Percentiles rank a stretch among this genome's conserved stretches.
These are phyloP conservation scores for Sinocyclocheilus rhinocerous DNA, from an alignment of 2,113 vertebrate species.

Conservation along the genomic window DNA sequence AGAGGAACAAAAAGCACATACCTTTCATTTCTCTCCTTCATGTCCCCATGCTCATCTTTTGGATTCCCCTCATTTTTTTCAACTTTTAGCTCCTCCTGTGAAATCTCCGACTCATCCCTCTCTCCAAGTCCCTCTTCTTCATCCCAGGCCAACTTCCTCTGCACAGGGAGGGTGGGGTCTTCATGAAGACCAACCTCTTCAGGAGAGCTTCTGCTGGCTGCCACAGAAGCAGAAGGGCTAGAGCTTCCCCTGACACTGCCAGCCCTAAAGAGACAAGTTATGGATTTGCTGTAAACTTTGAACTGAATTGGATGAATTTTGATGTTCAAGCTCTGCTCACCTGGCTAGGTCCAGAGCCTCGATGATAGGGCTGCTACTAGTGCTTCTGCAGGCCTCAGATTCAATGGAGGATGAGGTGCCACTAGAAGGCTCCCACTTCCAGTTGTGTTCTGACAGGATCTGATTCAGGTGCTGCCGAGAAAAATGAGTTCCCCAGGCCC, in stretches of 20 bases:
- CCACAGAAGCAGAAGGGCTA: slow-evolving; percentile 52
- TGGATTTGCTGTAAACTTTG: not conserved
- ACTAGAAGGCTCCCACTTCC: slow-evolving; percentile 83
- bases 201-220: slow-evolving; percentile 36
- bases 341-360: slow-evolving; percentile 82
- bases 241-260: slow-evolving; percentile 53
- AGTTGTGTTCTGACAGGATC: slow-evolving; percentile 83
- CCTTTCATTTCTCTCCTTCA: slow-evolving; percentile 41
- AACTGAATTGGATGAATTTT: not conserved
- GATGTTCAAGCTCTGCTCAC: slow-evolving; percentile 63
- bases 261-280: slow-evolving; percentile 32
- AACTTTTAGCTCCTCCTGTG: slow-evolving; percentile 5
- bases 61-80: slow-evolving; percentile 53
- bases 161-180: slow-evolving; percentile 67
- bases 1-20: slow-evolving; percentile 21
- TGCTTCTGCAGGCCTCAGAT: slow-evolving; percentile 70
- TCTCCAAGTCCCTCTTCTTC: slow-evolving; percentile 49
- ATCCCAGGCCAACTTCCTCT: slow-evolving; percentile 77
- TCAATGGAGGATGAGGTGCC: slow-evolving; percentile 67
- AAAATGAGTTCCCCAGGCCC: slow-evolving; percentile 84
- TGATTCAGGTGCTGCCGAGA: slow-evolving; percentile 87
- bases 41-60: not conserved
- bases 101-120: slow-evolving; percentile 37
- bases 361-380: slow-evolving; percentile 73
- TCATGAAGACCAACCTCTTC: slow-evolving; percentile 49